Percentiles rank a stretch among this genome's conserved stretches.
Evolutionary conservation across 1,140 invertebrate species (phyloP).

Genomic region (Microplitis mediator): DNA sequence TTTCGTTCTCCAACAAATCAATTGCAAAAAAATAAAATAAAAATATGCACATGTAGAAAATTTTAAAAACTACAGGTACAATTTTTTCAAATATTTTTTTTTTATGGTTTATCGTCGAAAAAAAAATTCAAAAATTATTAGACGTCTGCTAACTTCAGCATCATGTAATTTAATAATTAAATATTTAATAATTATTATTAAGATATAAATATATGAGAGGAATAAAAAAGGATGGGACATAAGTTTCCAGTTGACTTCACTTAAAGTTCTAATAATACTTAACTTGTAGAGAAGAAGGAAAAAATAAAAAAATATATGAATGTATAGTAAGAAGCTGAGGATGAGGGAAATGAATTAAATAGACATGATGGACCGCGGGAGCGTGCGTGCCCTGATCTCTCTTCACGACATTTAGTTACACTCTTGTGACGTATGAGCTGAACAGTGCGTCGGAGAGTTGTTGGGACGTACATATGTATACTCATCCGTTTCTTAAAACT

Average conservation of each 20-base stretch:
- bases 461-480: neutral
- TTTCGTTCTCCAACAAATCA: neutral
- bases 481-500: neutral
- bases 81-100: too few species aligned
- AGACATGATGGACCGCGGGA: conserved; percentile 51
- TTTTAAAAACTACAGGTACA: too few species aligned
- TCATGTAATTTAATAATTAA: too few species aligned
- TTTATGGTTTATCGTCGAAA: too few species aligned
- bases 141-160: too few species aligned
- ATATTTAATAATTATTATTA: neutral
- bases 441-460: neutral
- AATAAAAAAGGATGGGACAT: neutral
- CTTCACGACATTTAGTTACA: conserved; percentile 46
- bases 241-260: neutral
- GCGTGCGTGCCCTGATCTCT: conserved; percentile 51
- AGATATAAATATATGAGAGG: neutral
- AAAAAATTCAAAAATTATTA: too few species aligned
- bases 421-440: conserved; percentile 9
- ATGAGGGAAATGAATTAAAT: conserved; percentile 28
- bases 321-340: neutral
- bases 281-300: conserved; percentile 15
- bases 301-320: conserved; percentile 1
- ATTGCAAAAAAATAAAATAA: too few species aligned
- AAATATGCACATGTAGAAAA: too few species aligned
- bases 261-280: conserved; percentile 51